Percentiles rank a stretch among this genome's conserved stretches.
Conservation (phyloP, 2,113 vertebrate genomes). For the Hyla sarda region DNA sequence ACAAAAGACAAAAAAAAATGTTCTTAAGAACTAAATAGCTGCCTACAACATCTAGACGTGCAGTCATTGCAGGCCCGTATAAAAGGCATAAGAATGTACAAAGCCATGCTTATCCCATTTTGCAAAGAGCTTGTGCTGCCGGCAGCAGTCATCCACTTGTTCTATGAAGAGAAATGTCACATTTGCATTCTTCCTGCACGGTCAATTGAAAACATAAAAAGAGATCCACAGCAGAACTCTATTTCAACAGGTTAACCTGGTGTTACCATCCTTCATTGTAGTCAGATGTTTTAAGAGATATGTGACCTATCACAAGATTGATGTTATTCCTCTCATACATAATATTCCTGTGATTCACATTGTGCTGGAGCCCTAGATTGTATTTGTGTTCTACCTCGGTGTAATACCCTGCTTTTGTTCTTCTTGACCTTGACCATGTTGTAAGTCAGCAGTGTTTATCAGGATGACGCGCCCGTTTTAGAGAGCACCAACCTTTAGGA, state of each 20-base stretch:
- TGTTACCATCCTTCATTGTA: conserved; percentile 32
- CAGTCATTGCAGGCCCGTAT: background rate
- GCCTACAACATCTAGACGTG: background rate
- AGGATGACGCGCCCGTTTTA: background rate
- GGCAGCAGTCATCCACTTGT: background rate
- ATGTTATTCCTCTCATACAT: conserved; percentile 31
- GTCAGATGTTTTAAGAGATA: conserved; percentile 35
- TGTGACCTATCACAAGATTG: conserved; percentile 48
- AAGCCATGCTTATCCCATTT: conserved; percentile 15
- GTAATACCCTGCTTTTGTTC: background rate
- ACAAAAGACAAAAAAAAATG: too few species aligned
- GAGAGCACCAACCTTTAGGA: background rate
- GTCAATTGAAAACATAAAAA: conserved; percentile 27
- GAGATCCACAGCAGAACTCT: background rate
- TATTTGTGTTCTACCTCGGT: background rate
- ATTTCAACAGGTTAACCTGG: conserved; percentile 37
- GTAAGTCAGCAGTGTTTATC: background rate
- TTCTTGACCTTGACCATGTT: background rate
- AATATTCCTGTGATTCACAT: background rate
- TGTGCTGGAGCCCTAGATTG: background rate
- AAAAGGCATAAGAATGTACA: background rate
- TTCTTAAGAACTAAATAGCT: too few species aligned
- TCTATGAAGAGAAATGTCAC: conserved; percentile 35
- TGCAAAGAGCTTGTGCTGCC: background rate
- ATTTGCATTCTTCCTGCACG: conserved; percentile 28